Evolutionary conservation across 2,888 invertebrate genomes (phyloP).

Genomic region (Spilosoma lubricipeda): DNA sequence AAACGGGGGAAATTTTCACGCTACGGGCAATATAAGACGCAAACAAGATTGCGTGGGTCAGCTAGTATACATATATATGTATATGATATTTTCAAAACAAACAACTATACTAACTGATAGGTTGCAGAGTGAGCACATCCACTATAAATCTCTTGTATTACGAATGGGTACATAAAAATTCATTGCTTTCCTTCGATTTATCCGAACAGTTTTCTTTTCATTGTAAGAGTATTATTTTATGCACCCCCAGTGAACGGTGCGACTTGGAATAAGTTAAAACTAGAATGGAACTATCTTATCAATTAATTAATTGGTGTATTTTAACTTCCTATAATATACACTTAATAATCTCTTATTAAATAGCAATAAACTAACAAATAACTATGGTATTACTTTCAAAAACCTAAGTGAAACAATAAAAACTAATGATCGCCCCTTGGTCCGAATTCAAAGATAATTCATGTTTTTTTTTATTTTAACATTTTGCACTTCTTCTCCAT

Average conservation of each 20-base stretch:
- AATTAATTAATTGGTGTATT: not conserved
- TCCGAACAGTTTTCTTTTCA: conserved; percentile 69
- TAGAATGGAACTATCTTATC: conserved; percentile 32
- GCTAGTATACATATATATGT: not conserved
- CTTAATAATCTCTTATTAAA: not conserved
- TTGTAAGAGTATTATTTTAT: conserved; percentile 75
- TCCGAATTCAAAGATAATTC: too few species aligned
- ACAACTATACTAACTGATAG: conserved; percentile 22
- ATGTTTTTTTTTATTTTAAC: too few species aligned
- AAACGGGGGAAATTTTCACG: too few species aligned
- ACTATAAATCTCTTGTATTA: conserved; percentile 58
- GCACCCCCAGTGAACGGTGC: conserved; percentile 62
- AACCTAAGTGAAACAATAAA: not conserved
- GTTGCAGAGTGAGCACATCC: conserved; percentile 30
- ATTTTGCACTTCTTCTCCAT: too few species aligned
- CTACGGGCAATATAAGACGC: too few species aligned
- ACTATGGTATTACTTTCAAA: not conserved
- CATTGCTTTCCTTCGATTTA: conserved; percentile 72
- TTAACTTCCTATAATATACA: too few species aligned
- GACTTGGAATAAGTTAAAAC: conserved; percentile 30
- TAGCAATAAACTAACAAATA: not conserved
- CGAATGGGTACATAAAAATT: conserved; percentile 71
- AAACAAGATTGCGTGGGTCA: too few species aligned
- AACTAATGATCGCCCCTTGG: too few species aligned
- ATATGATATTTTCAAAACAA: conserved; percentile 24